A percentile compares a stretch with the other conserved stretches of the same genome.
Conservation (phyloP, 2,113 vertebrate genomes). For the Typhlomys cinereus region DNA sequence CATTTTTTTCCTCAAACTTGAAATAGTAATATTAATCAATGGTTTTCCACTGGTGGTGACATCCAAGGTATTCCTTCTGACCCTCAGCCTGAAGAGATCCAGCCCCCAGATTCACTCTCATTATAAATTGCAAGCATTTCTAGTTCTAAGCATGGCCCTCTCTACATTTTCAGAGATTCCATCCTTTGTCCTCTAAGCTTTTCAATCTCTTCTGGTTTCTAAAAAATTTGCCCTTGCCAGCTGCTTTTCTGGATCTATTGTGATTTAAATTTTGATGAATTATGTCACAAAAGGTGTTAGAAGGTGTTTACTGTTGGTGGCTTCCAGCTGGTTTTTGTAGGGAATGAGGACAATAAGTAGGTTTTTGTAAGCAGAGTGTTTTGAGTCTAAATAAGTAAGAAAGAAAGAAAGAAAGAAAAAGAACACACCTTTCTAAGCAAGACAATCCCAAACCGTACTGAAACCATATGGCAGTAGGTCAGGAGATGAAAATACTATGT, state of each 20-base stretch:
- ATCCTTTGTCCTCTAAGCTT: not conserved
- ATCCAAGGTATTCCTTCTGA: not conserved
- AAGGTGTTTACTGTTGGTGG: not conserved
- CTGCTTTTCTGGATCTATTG: not conserved
- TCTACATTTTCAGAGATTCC: not conserved
- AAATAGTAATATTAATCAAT: not conserved
- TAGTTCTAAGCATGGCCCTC: not conserved
- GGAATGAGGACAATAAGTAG: not conserved
- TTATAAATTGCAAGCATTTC: not conserved
- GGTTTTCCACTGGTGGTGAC: too few species aligned
- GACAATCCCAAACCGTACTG: not conserved
- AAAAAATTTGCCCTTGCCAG: not conserved
- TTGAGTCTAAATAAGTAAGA: not conserved
- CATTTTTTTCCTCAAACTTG: not conserved
- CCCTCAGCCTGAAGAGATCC: not conserved
- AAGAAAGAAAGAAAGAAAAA: not conserved
- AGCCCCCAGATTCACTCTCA: not conserved
- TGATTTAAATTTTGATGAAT: conserved; percentile 34
- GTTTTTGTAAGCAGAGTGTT: not conserved
- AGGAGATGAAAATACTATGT: not conserved
- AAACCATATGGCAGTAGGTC: not conserved
- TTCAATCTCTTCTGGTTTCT: not conserved
- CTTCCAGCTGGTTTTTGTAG: not conserved
- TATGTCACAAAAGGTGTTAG: not conserved
- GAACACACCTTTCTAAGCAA: not conserved